These are phyloP conservation scores for Brachypodius melanocephalos DNA, from an alignment of 2,113 vertebrate species.

Conservation along the genomic window DNA sequence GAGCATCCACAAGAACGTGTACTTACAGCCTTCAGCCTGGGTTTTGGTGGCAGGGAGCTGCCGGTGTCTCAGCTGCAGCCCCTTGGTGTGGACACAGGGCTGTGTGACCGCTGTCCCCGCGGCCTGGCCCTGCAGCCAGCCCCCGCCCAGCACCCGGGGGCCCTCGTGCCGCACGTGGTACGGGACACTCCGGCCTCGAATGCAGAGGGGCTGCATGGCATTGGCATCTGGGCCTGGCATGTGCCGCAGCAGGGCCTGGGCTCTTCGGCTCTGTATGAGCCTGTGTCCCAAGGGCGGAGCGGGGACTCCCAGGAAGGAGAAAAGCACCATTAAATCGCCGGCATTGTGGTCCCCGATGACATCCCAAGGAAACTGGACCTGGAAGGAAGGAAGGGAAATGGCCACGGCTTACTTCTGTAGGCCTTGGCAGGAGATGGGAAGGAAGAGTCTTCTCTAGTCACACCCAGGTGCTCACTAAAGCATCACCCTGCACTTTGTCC, in stretches of 20 bases:
- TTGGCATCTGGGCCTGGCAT: background rate
- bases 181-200: background rate
- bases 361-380: constrained; percentile 44
- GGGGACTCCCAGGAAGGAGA: background rate
- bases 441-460: background rate
- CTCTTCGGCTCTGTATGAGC: background rate
- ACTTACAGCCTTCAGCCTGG: constrained; percentile 57
- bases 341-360: background rate
- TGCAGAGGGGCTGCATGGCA: background rate
- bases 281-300: background rate
- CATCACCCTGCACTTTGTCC: fast-evolving
- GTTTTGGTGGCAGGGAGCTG: background rate
- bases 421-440: background rate
- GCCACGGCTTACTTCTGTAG: background rate
- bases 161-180: background rate
- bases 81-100: background rate
- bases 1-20: fast-evolving
- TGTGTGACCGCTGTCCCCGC: background rate
- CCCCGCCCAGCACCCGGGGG: background rate
- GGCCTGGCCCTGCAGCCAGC: background rate
- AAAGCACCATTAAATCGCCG: background rate
- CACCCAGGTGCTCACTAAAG: fast-evolving
- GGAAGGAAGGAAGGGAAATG: constrained; percentile 23
- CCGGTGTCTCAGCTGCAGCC: background rate
- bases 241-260: background rate